Evolutionary conservation across 1,140 invertebrate species (phyloP), one percentile per base, ranked within the genome.

Genomic region (Cotesia typhae): DNA sequence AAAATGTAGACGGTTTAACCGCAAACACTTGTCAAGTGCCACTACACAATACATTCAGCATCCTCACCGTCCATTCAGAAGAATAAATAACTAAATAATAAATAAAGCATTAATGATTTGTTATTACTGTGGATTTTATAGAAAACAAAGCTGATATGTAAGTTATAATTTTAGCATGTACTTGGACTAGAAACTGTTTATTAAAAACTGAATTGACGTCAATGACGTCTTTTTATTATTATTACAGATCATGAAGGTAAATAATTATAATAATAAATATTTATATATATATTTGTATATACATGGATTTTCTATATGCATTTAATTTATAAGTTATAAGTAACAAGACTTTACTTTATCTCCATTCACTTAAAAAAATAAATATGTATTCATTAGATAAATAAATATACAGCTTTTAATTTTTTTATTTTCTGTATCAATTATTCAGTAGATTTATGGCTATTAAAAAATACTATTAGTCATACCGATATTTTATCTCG

Each of bases 301-400:
- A 17, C 38, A 51, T 66, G 47, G 14, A 20, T 51, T 28, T 5
- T 47, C 41, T 47, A 47, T 47, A 47, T 47, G 41, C 41, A 47
- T 47, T 47, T 47, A 9, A 10, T 17, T 17, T 10, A 0, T 12
- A 51, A 66, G 28, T 28, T 28, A 28, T 28, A 1, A 53, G 12
- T 28, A n/a, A 14, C 4, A 41, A 35, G 35, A 41, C 63, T 64
- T 71, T 28, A 14, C 14, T 71, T 59, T 41, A 36, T 64, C 60
- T 71, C n/a, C 47, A 41, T 37, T 70, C 59, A n/a, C 47, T 71
- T 71, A 37, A 63, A 53, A 65, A 71, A 71, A 70, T 64, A 71
- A 35, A 64, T 53, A n/a, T 64, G 55, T 71, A 52, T 53, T 10
- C 60, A 38, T 7, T 70, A 70, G 69, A 71, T 71, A 71, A 71